These are phyloP conservation scores for Crenichthys baileyi DNA, from an alignment of 2,797 vertebrate species.

Conservation along the genomic window DNA sequence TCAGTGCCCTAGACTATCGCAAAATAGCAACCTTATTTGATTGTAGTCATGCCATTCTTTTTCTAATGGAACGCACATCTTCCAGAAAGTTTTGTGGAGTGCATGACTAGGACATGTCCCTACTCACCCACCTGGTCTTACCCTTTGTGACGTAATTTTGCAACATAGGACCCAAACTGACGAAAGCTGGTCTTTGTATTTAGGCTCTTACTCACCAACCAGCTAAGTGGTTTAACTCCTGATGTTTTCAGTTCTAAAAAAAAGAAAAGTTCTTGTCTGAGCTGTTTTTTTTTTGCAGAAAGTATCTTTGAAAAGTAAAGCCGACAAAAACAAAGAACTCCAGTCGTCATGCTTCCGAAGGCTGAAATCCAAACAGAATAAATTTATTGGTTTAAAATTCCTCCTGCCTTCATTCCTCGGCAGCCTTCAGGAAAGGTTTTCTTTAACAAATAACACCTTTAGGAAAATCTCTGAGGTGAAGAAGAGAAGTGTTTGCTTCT, in stretches of 20 bases:
- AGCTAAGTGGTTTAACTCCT: background rate
- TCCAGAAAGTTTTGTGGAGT: too few species aligned
- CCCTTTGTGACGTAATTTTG: too few species aligned
- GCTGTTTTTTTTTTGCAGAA: background rate
- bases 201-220: background rate
- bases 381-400: constrained; percentile 32
- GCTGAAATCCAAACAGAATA: constrained; percentile 26
- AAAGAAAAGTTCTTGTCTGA: too few species aligned
- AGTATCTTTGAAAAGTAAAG: constrained; percentile 5
- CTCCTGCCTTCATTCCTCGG: constrained; percentile 13
- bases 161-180: too few species aligned
- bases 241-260: background rate
- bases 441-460: constrained; percentile 46
- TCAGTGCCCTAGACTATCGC: too few species aligned
- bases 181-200: too few species aligned
- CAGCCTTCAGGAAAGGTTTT: constrained; percentile 40
- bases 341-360: constrained; percentile 14
- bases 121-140: too few species aligned
- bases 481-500: constrained; percentile 37
- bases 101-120: too few species aligned
- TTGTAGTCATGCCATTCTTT: too few species aligned
- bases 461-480: constrained; percentile 27
- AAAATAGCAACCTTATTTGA: too few species aligned
- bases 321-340: constrained; percentile 6
- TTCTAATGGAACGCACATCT: too few species aligned